Percentiles rank a stretch among this genome's conserved stretches.
Evolutionary conservation across 53 echinoderm and acorn worm genomes (phyloP).

Genomic region (Paracentrotus lividus): DNA sequence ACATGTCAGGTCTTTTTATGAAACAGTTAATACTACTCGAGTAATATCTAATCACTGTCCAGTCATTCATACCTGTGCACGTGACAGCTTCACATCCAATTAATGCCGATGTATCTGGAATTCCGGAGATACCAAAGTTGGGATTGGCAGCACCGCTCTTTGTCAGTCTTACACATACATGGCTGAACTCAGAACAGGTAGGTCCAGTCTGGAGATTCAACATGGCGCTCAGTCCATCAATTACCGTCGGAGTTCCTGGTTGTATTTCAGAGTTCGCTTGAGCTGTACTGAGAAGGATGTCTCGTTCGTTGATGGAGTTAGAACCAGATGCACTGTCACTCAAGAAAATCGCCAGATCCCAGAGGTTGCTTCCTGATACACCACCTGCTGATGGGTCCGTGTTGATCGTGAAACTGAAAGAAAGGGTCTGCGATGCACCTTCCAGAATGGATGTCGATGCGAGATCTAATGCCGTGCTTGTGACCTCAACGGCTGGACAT

Average conservation of each 20-base stretch:
- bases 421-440: constrained; percentile 28
- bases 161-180: constrained; percentile 79
- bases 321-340: constrained; percentile 78
- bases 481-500: constrained; percentile 45
- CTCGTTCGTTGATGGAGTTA: constrained; percentile 38
- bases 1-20: too few species aligned
- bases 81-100: constrained; percentile 75
- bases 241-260: constrained; percentile 67
- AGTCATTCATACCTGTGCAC: constrained; percentile 75
- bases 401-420: constrained; percentile 4
- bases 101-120: constrained; percentile 67
- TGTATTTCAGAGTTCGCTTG: constrained; percentile 55
- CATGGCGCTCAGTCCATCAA: constrained; percentile 59
- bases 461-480: not conserved
- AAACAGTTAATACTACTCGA: too few species aligned
- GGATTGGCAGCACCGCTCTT: constrained; percentile 76
- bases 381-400: constrained; percentile 40
- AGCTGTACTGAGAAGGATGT: constrained; percentile 39
- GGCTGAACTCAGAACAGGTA: constrained; percentile 74
- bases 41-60: too few species aligned
- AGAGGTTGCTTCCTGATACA: constrained; percentile 74
- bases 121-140: constrained; percentile 77
- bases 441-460: constrained; percentile 6
- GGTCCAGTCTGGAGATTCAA: constrained; percentile 70
- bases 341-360: constrained; percentile 76